These are phyloP conservation scores for Malurus melanocephalus DNA, from an alignment of 2,113 vertebrate species.

Conservation along the genomic window DNA sequence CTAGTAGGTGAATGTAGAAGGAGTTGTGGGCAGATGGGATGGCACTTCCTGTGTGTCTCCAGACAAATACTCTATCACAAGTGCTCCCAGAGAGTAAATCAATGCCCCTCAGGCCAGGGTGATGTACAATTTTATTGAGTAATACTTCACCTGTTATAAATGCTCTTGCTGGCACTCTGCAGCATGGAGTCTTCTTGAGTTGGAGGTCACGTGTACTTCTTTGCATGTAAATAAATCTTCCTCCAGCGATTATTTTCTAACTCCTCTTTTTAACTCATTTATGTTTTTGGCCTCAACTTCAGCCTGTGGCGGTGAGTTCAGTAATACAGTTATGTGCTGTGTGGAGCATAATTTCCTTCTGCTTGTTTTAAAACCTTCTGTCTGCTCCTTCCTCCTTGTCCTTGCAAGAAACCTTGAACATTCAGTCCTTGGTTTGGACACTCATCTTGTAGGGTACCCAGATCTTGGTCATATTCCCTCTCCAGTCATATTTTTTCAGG, in stretches of 20 bases:
- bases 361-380: conserved; percentile 18
- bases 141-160: background rate
- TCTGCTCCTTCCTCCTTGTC: background rate
- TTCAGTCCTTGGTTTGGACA: background rate
- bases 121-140: background rate
- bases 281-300: conserved; percentile 20
- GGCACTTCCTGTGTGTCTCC: background rate
- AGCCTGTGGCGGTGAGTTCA: background rate
- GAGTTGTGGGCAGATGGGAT: background rate
- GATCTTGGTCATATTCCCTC: background rate
- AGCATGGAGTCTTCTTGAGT: background rate
- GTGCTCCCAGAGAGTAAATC: background rate
- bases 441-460: background rate
- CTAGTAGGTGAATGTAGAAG: background rate
- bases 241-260: background rate
- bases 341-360: conserved; percentile 30
- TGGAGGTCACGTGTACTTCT: background rate
- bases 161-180: background rate
- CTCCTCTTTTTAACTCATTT: conserved; percentile 21
- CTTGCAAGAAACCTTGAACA: background rate
- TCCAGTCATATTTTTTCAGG: background rate
- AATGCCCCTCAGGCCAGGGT: background rate
- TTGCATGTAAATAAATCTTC: conserved; percentile 16
- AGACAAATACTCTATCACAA: background rate
- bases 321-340: background rate